Evolutionary conservation across 2,888 invertebrate genomes (phyloP).

Genomic region (Latrodectus elegans): DNA sequence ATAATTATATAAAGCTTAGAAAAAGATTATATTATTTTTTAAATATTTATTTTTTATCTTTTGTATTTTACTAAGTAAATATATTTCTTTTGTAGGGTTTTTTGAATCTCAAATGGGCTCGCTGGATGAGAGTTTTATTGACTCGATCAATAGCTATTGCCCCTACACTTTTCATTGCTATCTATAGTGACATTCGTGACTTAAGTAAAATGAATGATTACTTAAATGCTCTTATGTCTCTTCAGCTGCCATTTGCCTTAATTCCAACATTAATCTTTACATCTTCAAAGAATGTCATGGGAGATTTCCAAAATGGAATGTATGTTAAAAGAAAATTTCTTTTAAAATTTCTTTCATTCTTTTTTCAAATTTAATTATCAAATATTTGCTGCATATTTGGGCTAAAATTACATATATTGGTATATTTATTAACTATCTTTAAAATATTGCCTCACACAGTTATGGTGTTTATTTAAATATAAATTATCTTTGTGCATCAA

Average conservation of each 20-base stretch:
- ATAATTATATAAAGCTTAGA: neutral
- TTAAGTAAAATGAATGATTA: constrained; percentile 88
- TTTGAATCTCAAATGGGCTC: constrained; percentile 86
- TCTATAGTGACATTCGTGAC: constrained; percentile 78
- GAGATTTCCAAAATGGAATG: constrained; percentile 87
- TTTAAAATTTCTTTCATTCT: too few relatives aligned
- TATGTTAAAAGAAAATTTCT: constrained; percentile 75
- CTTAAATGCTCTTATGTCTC: constrained; percentile 88
- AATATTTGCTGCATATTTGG: too few relatives aligned
- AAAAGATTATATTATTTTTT: neutral
- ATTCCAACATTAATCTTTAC: constrained; percentile 91
- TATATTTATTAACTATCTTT: too few relatives aligned
- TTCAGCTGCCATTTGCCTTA: constrained; percentile 90
- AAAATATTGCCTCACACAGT: too few relatives aligned
- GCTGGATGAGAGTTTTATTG: constrained; percentile 89
- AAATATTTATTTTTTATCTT: neutral
- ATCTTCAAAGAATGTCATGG: constrained; percentile 86
- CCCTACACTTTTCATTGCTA: constrained; percentile 78
- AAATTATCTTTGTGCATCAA: too few relatives aligned
- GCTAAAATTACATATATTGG: too few relatives aligned
- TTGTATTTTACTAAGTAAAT: neutral
- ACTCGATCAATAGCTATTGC: constrained; percentile 89
- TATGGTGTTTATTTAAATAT: too few relatives aligned
- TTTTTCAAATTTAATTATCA: too few relatives aligned
- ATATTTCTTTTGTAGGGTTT: constrained; percentile 79